phyloP scores from a whole-genome alignment of 2,113 vertebrate species.

The Struthio camelus region DNA sequence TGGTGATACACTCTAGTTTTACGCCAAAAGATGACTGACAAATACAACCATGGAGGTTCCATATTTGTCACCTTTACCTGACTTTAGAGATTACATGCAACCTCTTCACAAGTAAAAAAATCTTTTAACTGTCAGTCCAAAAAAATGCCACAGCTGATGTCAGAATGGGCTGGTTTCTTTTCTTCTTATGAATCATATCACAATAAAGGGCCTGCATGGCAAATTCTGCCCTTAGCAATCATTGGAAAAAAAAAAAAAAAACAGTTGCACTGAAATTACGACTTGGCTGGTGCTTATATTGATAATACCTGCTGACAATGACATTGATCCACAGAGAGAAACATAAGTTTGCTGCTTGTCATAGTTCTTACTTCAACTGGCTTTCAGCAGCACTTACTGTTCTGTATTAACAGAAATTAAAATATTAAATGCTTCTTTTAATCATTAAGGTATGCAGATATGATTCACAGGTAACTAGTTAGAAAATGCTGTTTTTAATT shows the following conservation, averaged over 20 bases:
- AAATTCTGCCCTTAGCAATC: conserved; percentile 53
- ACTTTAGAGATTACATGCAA: conserved; percentile 6
- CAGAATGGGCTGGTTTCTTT: conserved; percentile 51
- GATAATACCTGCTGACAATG: neutral
- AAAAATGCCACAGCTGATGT: conserved; percentile 46
- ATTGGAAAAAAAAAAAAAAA: conserved; percentile 15
- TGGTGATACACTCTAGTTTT: neutral
- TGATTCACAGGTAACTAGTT: conserved; percentile 4
- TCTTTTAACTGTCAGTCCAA: conserved; percentile 13
- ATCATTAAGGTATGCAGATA: conserved; percentile 49
- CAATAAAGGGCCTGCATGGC: conserved; percentile 31
- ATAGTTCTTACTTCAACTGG: neutral
- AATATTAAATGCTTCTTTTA: conserved; percentile 55
- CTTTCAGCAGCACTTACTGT: conserved; percentile 40
- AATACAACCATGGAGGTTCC: neutral
- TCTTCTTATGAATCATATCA: conserved; percentile 52
- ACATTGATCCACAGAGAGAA: conserved; percentile 31
- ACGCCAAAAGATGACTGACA: neutral
- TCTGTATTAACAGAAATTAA: conserved; percentile 58
- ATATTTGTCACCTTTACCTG: neutral
- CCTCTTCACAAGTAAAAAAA: conserved; percentile 13
- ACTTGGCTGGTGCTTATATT: conserved; percentile 5
- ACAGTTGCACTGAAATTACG: conserved; percentile 36
- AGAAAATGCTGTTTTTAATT: conserved; percentile 38
- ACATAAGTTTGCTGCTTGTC: neutral